Conservation (phyloP, 2,888 invertebrate genomes). For the Diadegma fenestrale region DNA sequence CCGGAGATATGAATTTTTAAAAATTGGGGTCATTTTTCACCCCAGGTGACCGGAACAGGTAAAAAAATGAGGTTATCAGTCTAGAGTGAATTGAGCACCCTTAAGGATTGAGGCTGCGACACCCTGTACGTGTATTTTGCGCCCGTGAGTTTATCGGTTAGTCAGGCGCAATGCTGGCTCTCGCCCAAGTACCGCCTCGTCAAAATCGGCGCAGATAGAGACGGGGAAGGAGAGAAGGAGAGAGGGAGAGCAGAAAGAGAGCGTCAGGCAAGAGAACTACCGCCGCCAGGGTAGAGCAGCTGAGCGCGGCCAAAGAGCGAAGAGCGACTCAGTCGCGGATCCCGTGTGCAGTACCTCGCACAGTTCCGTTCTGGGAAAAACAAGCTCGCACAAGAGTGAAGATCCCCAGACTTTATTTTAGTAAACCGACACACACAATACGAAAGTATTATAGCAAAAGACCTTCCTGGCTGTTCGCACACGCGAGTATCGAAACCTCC, state of each 20-base stretch:
- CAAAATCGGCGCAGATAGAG: conserved; percentile 72
- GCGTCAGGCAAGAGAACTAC: conserved; percentile 68
- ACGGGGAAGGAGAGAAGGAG: conserved; percentile 67
- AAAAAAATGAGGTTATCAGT: too few relatives aligned
- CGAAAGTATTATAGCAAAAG: conserved; percentile 32
- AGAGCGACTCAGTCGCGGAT: conserved; percentile 72
- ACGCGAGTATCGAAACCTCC: conserved; percentile 1
- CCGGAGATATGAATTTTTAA: too few relatives aligned
- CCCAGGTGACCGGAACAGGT: too few relatives aligned
- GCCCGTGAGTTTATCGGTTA: conserved; percentile 70
- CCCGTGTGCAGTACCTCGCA: conserved; percentile 58
- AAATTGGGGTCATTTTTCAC: too few relatives aligned
- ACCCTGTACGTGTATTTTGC: conserved; percentile 34
- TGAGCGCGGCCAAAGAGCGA: conserved; percentile 67
- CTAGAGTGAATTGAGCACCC: too few relatives aligned
- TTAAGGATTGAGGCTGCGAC: conserved; percentile 7
- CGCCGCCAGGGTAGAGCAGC: conserved; percentile 77
- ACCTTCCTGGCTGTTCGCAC: conserved; percentile 16
- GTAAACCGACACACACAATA: conserved; percentile 47
- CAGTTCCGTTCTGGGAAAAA: conserved; percentile 69
- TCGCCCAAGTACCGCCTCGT: conserved; percentile 82
- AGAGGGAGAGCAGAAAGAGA: conserved; percentile 66
- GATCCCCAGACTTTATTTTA: conserved; percentile 61
- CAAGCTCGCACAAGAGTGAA: conserved; percentile 51
- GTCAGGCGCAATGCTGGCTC: conserved; percentile 83